Evolutionary conservation across 2,888 invertebrate species (phyloP).

Genomic region (Gymnoscelis rufifasciata): DNA sequence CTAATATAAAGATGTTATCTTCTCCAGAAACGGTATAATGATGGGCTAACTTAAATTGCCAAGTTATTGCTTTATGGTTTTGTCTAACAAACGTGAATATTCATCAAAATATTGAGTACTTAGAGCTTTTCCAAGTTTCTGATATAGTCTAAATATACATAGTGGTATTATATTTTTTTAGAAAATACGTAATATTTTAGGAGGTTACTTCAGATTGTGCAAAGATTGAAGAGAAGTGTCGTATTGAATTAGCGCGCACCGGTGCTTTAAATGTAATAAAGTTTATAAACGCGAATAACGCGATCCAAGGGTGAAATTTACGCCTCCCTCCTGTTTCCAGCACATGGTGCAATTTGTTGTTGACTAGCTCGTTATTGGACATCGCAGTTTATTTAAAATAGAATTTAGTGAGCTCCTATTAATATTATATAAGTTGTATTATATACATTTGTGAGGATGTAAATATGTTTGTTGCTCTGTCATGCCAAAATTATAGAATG

Average conservation of each 20-base stretch:
- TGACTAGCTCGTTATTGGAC: slow-evolving; percentile 39
- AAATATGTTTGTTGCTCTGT: no score
- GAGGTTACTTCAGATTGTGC: no score
- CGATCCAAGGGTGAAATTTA: slow-evolving; percentile 53
- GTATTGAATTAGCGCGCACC: slow-evolving; percentile 54
- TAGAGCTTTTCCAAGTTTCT: no score
- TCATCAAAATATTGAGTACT: no score
- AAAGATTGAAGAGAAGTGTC: slow-evolving; percentile 36
- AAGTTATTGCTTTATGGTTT: neutral
- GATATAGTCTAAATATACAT: no score
- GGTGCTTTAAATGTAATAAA: slow-evolving; percentile 60
- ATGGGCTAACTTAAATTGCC: slow-evolving; percentile 8
- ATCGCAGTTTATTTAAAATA: slow-evolving; percentile 7
- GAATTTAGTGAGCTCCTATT: neutral
- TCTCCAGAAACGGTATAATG: slow-evolving; percentile 19
- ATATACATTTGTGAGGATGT: neutral
- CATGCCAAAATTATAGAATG: no score
- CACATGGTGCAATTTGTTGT: slow-evolving; percentile 60
- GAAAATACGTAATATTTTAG: no score
- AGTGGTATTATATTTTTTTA: slow-evolving; percentile 36
- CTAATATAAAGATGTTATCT: slow-evolving; percentile 34
- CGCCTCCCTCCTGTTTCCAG: slow-evolving; percentile 52
- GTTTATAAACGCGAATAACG: slow-evolving; percentile 35
- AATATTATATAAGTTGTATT: neutral
- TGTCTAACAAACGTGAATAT: no score